Base-by-base conservation (phyloP, 2,888 invertebrate species). In the Lasioglossum marginatum region DNA sequence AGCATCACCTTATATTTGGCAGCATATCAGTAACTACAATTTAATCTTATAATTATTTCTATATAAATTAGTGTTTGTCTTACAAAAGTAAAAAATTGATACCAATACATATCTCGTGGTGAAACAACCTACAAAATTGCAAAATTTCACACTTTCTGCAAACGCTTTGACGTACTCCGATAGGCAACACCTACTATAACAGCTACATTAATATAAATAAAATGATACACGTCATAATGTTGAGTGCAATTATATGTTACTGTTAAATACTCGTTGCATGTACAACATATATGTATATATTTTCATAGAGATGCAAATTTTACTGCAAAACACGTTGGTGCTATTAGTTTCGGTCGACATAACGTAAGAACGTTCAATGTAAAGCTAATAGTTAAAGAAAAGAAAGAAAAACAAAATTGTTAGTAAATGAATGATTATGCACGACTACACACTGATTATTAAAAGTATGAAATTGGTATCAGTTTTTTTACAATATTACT, bases 1-100 rank as follows among this genome's bases (percentile, higher is more conserved):
- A 90, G 91, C 91, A 92, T 92, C 90, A 91, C 90, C 90, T 89
- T 92, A 89, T 92, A 92, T 92, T 93, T 93, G 92, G 93, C 93
- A 93, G 91, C 91, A 89, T 88, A 92, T 91, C 85, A 87, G 88
- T 90, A 90, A 90, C 86, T 88, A 86, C 86, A 82, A 86, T 83
- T 80, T 80, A 88, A 83, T 87, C 82, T 87, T 91, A 90, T 78
- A 85, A 71, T 86, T 88, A 90, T 45, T 76, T 81, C 79, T 82
- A 79, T 87, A 90, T 90, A 89, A 87, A 82, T 90, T 88, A 90
- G 72, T 90, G 80, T 70, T 83, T 81, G 83, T 90, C 63, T 88
- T 86, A 77, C 75, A 85, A 86, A 76, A 81, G 79, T 84, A 90
- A 85, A 90, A 90, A 85, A 83, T 76, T 82, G 81, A 89, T 82